Evolutionary conservation across 2,888 invertebrate species (phyloP), one percentile per base, ranked within the genome.

Genomic region (Lordiphosa andalusiaca): DNA sequence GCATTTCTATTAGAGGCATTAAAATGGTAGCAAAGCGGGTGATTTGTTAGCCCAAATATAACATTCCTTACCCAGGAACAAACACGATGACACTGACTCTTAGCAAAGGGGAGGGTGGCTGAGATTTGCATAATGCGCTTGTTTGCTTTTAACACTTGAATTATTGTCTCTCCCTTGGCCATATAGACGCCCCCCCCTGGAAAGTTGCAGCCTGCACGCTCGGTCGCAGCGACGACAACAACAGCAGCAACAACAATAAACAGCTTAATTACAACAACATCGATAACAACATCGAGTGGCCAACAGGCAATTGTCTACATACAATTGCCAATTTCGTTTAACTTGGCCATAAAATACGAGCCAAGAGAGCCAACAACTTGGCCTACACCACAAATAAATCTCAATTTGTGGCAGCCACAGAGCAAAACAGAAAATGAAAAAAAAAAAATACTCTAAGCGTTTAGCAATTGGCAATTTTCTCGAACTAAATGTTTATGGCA

Each of bases 191-290:
- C 62, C 40, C 41, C 42, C 44, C 47, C 39, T 53, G 52, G 54
- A 65, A 44, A 54, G 62, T 54, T 64, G 57, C 58, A 54, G 57
- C 56, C 67, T 51, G 39, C 60, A 42, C n/a, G n/a, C n/a, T n/a
- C n/a, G n/a, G 40, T 46, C 48, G 48, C 51, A 13, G 9, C 21
- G 35, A 1, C 21, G 35, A 1, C 23, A 6, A 6, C 25, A 6
- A 25, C 41, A 54, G 38, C 49, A 68, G 54, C 56, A 68, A 48
- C 57, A 65, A 66, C 64, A 53, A 66, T 67, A 65, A 47, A 80
- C 68, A 71, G 77, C 84, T 77, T 77, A 83, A 77, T 77, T 83
- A 80, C 76, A 77, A 80, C 84, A 83, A 80, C 76, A 73, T 35
- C 61, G 56, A 65, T 57, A 58, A 58, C 25, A 25, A 25, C 30